Conservation (phyloP, 2,113 vertebrate species). For the Pelodiscus sinensis region DNA sequence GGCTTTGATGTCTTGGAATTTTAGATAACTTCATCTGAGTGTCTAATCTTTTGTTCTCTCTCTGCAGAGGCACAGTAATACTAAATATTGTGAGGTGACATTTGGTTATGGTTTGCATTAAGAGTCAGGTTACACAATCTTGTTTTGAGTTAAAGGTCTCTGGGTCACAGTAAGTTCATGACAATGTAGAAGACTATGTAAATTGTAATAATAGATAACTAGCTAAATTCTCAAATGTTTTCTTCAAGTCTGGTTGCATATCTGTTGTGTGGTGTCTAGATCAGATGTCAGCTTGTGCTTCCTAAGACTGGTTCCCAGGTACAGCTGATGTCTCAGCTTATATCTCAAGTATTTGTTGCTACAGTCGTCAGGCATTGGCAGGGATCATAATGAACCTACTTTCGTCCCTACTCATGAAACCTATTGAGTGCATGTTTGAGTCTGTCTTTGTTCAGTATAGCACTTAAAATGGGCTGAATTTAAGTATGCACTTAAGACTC, state of each 20-base stretch:
- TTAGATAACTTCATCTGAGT: not conserved
- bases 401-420: not conserved
- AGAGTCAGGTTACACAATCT: not conserved
- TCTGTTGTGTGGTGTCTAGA: not conserved
- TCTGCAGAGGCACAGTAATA: not conserved
- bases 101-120: not conserved
- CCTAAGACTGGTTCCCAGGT: constrained; percentile 9
- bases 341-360: constrained; percentile 17
- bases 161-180: not conserved
- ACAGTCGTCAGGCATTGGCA: not conserved
- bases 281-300: not conserved
- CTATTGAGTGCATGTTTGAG: not conserved
- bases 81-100: rapidly evolving
- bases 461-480: constrained; percentile 11
- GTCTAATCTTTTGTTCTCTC: not conserved
- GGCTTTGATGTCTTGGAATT: not conserved
- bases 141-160: not conserved
- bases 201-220: not conserved
- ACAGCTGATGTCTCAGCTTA: not conserved
- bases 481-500: not conserved
- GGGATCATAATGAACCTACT: not conserved
- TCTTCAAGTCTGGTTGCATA: not conserved
- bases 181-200: not conserved
- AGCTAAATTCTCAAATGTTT: not conserved
- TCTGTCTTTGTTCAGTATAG: not conserved